Evolutionary conservation across 2,113 vertebrate genomes (phyloP).

Genomic region (Epinephelus moara): DNA sequence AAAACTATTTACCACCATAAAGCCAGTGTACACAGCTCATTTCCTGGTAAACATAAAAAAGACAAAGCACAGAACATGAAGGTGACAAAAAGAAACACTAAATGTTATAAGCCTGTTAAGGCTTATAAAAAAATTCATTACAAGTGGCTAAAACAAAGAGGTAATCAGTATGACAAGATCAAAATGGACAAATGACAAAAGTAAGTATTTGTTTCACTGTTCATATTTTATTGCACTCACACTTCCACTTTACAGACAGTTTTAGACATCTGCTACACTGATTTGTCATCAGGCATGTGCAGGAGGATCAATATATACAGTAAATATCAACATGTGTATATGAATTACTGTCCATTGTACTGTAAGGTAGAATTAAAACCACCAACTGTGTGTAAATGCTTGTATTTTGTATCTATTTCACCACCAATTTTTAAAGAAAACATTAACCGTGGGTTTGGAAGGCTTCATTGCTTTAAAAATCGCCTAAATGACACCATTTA

Average conservation of each 20-base stretch:
- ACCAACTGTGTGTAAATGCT: not conserved
- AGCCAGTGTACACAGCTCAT: not conserved
- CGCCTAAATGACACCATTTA: too few relatives aligned
- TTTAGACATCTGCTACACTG: not conserved
- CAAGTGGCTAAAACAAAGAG: not conserved
- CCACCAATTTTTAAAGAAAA: not conserved
- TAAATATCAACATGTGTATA: too few relatives aligned
- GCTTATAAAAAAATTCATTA: not conserved
- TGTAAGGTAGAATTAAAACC: not conserved
- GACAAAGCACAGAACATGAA: not conserved
- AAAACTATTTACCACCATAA: too few relatives aligned
- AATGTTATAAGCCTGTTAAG: not conserved
- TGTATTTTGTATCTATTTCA: too few relatives aligned
- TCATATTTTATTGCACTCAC: constrained; percentile 21
- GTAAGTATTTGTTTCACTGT: not conserved
- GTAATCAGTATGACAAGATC: not conserved
- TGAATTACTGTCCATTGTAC: not conserved
- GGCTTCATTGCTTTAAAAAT: too few relatives aligned
- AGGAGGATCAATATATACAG: not conserved
- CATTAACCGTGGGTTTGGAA: too few relatives aligned
- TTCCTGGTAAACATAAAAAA: not conserved
- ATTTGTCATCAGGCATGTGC: not conserved
- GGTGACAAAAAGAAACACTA: not conserved
- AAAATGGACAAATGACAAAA: constrained; percentile 5
- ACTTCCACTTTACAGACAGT: not conserved